Percentiles rank a stretch among this genome's conserved stretches.
Evolutionary conservation across 2,797 vertebrate species (phyloP).

Genomic region (Coluber constrictor): DNA sequence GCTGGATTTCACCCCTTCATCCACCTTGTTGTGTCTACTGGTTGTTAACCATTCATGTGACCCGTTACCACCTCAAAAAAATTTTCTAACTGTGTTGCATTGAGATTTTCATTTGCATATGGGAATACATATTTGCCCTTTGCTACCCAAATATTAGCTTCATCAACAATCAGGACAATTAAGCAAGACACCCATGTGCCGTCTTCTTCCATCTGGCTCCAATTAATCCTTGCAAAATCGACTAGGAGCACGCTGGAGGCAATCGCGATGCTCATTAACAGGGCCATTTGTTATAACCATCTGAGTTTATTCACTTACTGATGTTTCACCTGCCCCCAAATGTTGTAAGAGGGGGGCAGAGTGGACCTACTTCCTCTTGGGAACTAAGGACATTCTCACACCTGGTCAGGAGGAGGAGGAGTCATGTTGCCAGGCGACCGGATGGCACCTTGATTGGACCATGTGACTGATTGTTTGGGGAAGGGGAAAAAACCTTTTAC

Average conservation of each 20-base stretch:
- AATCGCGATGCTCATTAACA: background rate
- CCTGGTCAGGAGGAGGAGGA: no score
- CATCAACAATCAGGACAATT: constrained; percentile 15
- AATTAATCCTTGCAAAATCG: constrained; percentile 32
- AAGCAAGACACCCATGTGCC: background rate
- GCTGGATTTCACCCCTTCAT: no score
- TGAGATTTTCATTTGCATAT: background rate
- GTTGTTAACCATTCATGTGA: background rate
- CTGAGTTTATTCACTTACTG: background rate
- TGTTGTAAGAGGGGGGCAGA: background rate
- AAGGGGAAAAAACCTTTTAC: no score
- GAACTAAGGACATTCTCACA: no score
- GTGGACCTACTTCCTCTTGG: no score
- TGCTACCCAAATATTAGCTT: constrained; percentile 11
- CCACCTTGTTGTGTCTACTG: background rate
- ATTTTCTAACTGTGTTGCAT: background rate
- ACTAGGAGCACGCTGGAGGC: background rate
- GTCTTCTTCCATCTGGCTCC: constrained; percentile 17
- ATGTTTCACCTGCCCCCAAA: background rate
- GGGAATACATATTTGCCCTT: background rate
- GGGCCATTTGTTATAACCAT: background rate
- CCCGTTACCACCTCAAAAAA: background rate
- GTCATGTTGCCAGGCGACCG: no score
- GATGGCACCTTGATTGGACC: no score
- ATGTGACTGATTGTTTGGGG: no score